A percentile compares a stretch with the other conserved stretches of the same genome.
phyloP scores from a whole-genome alignment of 2,888 invertebrate species.

The Lacanobia wlatinum region DNA sequence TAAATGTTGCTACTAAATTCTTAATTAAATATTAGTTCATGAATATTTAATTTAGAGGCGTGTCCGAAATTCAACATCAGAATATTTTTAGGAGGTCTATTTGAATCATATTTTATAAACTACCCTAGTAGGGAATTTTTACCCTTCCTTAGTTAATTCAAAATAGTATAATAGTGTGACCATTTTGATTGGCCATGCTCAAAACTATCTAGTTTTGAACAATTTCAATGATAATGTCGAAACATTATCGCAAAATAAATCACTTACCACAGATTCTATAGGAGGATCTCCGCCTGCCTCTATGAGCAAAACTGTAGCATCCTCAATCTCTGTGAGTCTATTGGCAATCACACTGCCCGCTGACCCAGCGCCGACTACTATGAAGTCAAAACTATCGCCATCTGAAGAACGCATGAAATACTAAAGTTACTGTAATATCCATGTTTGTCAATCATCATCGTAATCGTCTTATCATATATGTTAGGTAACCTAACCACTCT shows the following conservation, averaged over 20 bases:
- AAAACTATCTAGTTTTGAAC: background rate
- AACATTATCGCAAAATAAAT: background rate
- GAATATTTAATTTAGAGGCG: constrained; percentile 9
- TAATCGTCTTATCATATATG: background rate
- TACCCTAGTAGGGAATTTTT: background rate
- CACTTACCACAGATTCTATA: constrained; percentile 53
- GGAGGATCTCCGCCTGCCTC: constrained; percentile 88
- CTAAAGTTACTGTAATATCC: background rate
- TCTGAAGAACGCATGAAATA: constrained; percentile 24
- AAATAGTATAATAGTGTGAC: background rate
- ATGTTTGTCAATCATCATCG: background rate
- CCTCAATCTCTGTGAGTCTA: constrained; percentile 85
- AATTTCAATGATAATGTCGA: too few relatives aligned
- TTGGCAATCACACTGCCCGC: constrained; percentile 91
- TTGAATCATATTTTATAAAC: background rate
- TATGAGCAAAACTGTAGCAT: constrained; percentile 81
- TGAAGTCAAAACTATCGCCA: constrained; percentile 87
- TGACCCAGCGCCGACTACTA: constrained; percentile 91
- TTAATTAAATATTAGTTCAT: constrained; percentile 12
- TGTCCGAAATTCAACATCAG: background rate
- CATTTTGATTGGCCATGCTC: too few relatives aligned
- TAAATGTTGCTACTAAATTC: constrained; percentile 6
- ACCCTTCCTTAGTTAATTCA: background rate
- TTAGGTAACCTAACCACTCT: background rate
- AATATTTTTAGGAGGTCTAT: background rate